Base-by-base conservation (phyloP, 2,797 vertebrate genomes). In the Moxostoma hubbsi region DNA sequence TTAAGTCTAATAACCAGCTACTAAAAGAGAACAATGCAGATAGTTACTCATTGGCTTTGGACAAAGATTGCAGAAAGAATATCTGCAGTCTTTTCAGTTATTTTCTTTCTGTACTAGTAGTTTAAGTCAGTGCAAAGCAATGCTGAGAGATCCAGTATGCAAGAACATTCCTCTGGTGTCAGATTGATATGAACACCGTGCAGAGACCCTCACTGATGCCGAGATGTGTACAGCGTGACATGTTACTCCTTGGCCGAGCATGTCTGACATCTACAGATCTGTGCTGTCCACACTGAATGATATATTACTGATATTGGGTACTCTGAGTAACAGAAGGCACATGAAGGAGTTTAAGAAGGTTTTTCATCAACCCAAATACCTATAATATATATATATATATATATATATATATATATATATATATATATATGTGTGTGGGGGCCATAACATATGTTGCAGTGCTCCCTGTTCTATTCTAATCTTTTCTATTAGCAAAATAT, bases 101-200 rank as follows among this genome's bases (percentile, higher is more conserved):
- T 12, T 18, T 45, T 46, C 11, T 51, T 53, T 15, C n/a, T 43
- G 24, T 24, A 16, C n/a, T 13, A 13, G 36, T 8, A 11, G 50
- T 61, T 49, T 11, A 69, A 16, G 16, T 55, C 43, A 10, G 57
- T 55, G 51, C 69, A 71, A 81, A 65, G 51, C 12, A 68, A 50
- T n/a, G 4, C 53, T 63, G 10, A 15, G 73, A 65, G 54, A 58
- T 69, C 69, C 66, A 50, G 62, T 68, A 54, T 54, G 63, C 69
- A 76, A 24, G 58, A 65, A 82, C 72, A 86, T 84, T 87, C 80
- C 70, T 82, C 45, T 68, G 73, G 81, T 81, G 86, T 85, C 83
- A 73, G 64, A 67, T 64, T 71, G 63, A 84, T 81, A 75, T 66
- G 65, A 50, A 73, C 4, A 43, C 73, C 61, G 10, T 59, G 51